Evolutionary conservation across 2,888 invertebrate species (phyloP).

Genomic region (Rhamnusium bicolor): DNA sequence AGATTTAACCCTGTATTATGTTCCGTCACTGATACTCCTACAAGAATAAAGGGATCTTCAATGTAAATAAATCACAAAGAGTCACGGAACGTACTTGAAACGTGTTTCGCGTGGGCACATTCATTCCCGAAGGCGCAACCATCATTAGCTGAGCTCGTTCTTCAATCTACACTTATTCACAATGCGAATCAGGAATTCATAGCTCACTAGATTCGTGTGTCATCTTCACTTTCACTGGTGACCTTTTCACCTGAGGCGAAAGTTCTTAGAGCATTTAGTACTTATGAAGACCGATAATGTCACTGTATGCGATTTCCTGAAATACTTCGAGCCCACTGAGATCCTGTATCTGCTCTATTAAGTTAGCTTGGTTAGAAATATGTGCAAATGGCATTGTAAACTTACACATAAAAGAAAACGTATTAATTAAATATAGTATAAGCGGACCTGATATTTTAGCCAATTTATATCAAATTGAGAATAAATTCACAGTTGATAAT

Average conservation of each 20-base stretch:
- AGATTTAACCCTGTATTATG: not conserved
- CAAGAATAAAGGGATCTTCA: not conserved
- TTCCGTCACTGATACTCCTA: constrained; percentile 16
- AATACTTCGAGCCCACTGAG: not conserved
- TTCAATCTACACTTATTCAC: constrained; percentile 40
- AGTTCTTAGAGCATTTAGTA: constrained; percentile 27
- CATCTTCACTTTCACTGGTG: constrained; percentile 55
- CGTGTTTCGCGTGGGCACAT: constrained; percentile 22
- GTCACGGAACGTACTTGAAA: constrained; percentile 14
- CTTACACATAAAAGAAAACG: too few relatives aligned
- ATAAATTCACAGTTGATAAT: too few relatives aligned
- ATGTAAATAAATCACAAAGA: constrained; percentile 11
- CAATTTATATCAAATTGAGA: too few relatives aligned
- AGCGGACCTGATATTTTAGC: too few relatives aligned
- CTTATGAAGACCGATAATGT: not conserved
- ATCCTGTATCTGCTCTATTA: not conserved
- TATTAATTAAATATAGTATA: too few relatives aligned
- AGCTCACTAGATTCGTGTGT: constrained; percentile 47
- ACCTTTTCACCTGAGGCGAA: constrained; percentile 50
- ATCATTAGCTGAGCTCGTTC: not conserved
- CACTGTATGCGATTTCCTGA: not conserved
- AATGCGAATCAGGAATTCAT: constrained; percentile 48
- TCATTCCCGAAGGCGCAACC: constrained; percentile 19
- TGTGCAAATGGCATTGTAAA: too few relatives aligned
- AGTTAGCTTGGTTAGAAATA: not conserved